phyloP scores from a whole-genome alignment of 1,140 invertebrate species.

The Drosophila ananassae region DNA sequence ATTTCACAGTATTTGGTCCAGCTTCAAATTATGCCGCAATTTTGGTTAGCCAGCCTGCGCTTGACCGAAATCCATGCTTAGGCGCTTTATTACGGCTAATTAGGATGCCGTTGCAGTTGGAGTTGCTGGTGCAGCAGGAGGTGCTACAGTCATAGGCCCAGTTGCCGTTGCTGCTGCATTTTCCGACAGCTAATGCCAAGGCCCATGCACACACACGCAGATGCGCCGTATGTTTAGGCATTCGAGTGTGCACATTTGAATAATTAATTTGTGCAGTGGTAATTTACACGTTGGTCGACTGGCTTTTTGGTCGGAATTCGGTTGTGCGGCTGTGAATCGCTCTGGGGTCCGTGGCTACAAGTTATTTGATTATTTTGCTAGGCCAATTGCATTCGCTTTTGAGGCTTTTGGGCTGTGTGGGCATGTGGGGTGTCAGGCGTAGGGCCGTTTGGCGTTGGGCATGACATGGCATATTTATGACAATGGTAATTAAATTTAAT shows the following conservation, averaged over 20 bases:
- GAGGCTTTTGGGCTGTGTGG: neutral
- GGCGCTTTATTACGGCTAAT: constrained; percentile 76
- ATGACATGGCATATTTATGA: constrained; percentile 78
- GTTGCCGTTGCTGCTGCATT: neutral
- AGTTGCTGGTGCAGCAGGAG: constrained; percentile 31
- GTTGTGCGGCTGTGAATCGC: constrained; percentile 40
- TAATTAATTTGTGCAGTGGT: constrained; percentile 82
- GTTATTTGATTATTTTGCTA: constrained; percentile 79
- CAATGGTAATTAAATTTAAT: constrained; percentile 82
- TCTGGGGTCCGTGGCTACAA: constrained; percentile 28
- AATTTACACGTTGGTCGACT: constrained; percentile 79
- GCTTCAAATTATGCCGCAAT: constrained; percentile 53
- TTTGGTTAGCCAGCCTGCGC: constrained; percentile 45
- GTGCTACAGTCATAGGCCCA: constrained; percentile 17
- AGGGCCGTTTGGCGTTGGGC: constrained; percentile 12
- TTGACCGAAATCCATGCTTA: constrained; percentile 60
- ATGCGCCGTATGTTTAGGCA: constrained; percentile 59
- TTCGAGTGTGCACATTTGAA: constrained; percentile 81
- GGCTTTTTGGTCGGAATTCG: constrained; percentile 69
- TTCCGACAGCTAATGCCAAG: constrained; percentile 15
- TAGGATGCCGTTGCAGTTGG: constrained; percentile 47
- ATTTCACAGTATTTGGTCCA: constrained; percentile 30
- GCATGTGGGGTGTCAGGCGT: no score
- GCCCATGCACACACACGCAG: constrained; percentile 13
- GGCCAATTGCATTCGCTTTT: constrained; percentile 39